Evolutionary conservation across 2,888 invertebrate species (phyloP).

Genomic region (Hoplodrina ambigua): DNA sequence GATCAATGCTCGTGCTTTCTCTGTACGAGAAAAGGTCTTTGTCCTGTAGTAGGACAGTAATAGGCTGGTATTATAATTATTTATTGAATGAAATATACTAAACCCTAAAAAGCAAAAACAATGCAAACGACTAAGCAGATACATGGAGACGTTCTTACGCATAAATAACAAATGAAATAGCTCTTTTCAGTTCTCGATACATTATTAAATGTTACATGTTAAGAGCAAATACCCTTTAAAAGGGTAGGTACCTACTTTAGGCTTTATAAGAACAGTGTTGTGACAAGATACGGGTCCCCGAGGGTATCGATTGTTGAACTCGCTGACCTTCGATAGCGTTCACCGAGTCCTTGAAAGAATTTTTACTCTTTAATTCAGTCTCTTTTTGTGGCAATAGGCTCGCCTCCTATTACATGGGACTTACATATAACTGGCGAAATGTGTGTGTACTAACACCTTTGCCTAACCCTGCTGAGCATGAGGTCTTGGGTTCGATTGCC

Average conservation of each 20-base stretch:
- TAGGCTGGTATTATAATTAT: too few relatives aligned
- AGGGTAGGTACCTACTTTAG: conserved; percentile 38
- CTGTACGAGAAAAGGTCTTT: too few relatives aligned
- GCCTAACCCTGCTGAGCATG: too few relatives aligned
- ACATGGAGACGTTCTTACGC: not conserved
- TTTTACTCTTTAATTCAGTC: not conserved
- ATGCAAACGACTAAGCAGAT: not conserved
- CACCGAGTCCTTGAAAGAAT: not conserved
- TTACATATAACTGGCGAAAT: too few relatives aligned
- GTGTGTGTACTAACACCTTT: too few relatives aligned
- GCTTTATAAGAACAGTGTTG: conserved; percentile 40
- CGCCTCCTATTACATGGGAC: too few relatives aligned
- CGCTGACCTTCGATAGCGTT: conserved; percentile 25
- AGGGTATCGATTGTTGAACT: conserved; percentile 30
- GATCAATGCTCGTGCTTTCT: too few relatives aligned
- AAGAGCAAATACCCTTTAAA: conserved; percentile 40
- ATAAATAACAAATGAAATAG: conserved; percentile 40
- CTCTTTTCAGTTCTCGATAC: conserved; percentile 26
- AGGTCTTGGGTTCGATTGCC: too few relatives aligned
- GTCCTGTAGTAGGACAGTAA: too few relatives aligned
- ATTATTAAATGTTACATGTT: conserved; percentile 48
- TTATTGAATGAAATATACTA: too few relatives aligned
- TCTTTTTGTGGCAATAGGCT: too few relatives aligned
- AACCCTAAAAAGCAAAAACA: not conserved
- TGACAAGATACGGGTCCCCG: conserved; percentile 33